A percentile compares a stretch with the other conserved stretches of the same genome.
phyloP scores from a whole-genome alignment of 2,113 vertebrate genomes.

The Xenus cinereus region DNA sequence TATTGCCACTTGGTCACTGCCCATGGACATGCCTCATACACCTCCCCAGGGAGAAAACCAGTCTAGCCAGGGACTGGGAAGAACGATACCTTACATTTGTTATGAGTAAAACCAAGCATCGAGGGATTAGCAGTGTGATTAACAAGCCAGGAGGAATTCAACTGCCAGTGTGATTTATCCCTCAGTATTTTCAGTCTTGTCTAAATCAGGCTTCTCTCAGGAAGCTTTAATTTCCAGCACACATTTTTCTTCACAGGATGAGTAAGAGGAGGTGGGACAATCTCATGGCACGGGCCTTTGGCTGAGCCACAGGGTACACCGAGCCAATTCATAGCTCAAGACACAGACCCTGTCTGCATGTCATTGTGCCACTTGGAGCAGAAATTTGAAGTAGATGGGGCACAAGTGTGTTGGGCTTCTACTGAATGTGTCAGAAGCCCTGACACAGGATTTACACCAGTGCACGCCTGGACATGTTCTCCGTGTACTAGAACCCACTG shows the following conservation, averaged over 20 bases:
- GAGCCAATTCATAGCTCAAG: not conserved
- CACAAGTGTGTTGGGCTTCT: not conserved
- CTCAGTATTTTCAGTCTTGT: not conserved
- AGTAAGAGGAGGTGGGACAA: not conserved
- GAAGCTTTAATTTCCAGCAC: not conserved
- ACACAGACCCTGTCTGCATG: not conserved
- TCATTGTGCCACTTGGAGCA: not conserved
- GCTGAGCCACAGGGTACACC: rapidly evolving
- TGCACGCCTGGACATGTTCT: rapidly evolving
- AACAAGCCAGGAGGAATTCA: not conserved
- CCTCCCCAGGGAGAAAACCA: not conserved
- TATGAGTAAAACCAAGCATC: not conserved
- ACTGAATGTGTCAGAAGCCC: not conserved
- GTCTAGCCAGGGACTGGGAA: not conserved
- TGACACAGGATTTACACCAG: not conserved
- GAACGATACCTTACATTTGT: not conserved
- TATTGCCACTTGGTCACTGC: not conserved
- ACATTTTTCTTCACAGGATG: rapidly evolving
- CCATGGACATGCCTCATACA: not conserved
- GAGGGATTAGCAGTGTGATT: not conserved
- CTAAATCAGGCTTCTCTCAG: not conserved
- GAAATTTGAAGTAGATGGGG: not conserved
- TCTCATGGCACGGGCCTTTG: not conserved
- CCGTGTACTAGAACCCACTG: not conserved
- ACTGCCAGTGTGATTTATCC: not conserved